Conservation (phyloP, 2,113 vertebrate species). For the Callocephalon fimbriatum region DNA sequence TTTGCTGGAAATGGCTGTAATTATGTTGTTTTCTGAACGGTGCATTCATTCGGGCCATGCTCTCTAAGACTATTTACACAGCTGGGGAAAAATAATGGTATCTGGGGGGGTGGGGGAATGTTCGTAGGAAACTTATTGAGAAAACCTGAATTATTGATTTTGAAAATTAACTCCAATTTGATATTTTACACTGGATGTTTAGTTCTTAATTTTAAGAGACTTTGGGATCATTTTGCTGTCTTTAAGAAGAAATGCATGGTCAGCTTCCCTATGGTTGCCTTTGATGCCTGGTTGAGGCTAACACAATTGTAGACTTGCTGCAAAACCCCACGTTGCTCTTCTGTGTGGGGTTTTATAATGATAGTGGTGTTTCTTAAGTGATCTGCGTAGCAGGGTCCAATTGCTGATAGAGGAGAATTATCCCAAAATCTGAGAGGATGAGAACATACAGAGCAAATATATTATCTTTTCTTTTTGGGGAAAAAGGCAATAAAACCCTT, state of each 20-base stretch:
- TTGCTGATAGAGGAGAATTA: constrained; percentile 34
- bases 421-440: constrained; percentile 48
- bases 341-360: constrained; percentile 39
- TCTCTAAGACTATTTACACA: constrained; percentile 80
- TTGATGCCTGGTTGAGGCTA: constrained; percentile 59
- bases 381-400: constrained; percentile 15
- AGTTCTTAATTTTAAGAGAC: constrained; percentile 50
- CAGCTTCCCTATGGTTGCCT: constrained; percentile 51
- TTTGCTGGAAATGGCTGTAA: constrained; percentile 80
- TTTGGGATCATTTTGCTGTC: constrained; percentile 62
- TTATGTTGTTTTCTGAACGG: constrained; percentile 83
- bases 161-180: constrained; percentile 46
- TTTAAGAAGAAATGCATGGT: constrained; percentile 58
- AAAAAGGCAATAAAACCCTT: background rate
- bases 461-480: background rate
- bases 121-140: constrained; percentile 73
- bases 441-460: background rate
- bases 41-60: constrained; percentile 76
- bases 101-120: constrained; percentile 66
- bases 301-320: constrained; percentile 15
- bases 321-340: constrained; percentile 44
- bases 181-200: constrained; percentile 56
- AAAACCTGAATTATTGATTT: constrained; percentile 65
- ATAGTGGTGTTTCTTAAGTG: constrained; percentile 39
- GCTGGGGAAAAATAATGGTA: constrained; percentile 75